Evolutionary conservation across 2,797 vertebrate species (phyloP).

Genomic region (Thalassophryne amazonica): DNA sequence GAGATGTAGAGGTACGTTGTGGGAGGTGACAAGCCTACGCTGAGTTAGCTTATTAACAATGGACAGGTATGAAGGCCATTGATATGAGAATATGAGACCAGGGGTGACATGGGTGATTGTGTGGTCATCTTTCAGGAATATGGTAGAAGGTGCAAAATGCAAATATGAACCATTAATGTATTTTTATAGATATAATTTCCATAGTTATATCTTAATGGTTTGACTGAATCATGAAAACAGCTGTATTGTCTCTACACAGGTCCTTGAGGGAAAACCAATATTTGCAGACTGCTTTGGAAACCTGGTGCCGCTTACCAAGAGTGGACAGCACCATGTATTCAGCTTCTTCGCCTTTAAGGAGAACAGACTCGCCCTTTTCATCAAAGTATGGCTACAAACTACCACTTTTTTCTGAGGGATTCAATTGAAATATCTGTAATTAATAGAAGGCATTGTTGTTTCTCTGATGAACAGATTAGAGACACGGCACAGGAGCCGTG

Average conservation of each 20-base stretch:
- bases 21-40: background rate
- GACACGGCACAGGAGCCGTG: conserved; percentile 96
- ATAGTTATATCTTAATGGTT: background rate
- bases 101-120: background rate
- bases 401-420: background rate
- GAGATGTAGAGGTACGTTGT: conserved; percentile 90
- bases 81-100: too few species aligned
- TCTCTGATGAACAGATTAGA: conserved; percentile 80
- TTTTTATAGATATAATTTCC: background rate
- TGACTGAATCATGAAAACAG: background rate
- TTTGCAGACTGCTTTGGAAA: conserved; percentile 98
- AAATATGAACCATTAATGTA: background rate
- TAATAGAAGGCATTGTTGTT: background rate
- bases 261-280: conserved; percentile 97
- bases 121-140: too few species aligned
- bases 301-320: conserved; percentile 95
- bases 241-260: conserved; percentile 70
- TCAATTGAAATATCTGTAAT: background rate
- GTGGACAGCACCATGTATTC: conserved; percentile 96
- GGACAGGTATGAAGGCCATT: background rate
- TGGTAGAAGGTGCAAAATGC: background rate
- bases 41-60: background rate
- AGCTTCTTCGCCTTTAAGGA: conserved; percentile 99
- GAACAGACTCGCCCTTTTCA: conserved; percentile 95
- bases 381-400: conserved; percentile 83